Base-by-base conservation (phyloP, 2,888 invertebrate species). In the Exocentrus adspersus region DNA sequence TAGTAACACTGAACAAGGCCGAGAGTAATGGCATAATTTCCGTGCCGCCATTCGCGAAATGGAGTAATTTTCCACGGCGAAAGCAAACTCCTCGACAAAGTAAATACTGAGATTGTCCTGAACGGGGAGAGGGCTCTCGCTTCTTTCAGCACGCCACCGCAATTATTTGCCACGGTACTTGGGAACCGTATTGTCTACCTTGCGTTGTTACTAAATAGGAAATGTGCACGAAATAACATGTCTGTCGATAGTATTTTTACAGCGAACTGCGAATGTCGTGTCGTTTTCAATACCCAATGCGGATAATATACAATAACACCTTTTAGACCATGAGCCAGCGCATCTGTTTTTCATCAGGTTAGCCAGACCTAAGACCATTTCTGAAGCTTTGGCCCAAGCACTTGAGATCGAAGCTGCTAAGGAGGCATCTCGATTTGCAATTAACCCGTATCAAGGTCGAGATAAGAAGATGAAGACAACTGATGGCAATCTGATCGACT, bases 121-220 rank as follows among this genome's bases (percentile, higher is more conserved):
- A 17, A 24, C 20, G 54, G 70, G 74, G 72, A 71, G 67, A 57
- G 62, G 51, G 52, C 62, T n/a, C n/a, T n/a, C n/a, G n/a, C n/a
- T 64, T 64, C 64, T 66, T 64, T 60, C 62, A 64, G 60, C 64
- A 62, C 53, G 51, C 63, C 61, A 72, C 75, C 73, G 77, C 78
- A 79, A 79, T 79, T 78, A 78, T 78, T 76, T 66, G 68, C 73
- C 73, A 79, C 78, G 76, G 78, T 73, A 71, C 79, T 74, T 77
- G 56, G 53, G 76, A 78, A 77, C 77, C 68, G 72, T 76, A 79
- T 79, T 78, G 78, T 78, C 77, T 77, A 68, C 68, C 63, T 37
- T 68, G 62, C 61, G 63, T 69, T 74, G 70, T 71, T 71, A 74
- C 74, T 74, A 75, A 72, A 75, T 74, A 72, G 72, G 72, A 76